Percentiles rank a stretch among this genome's conserved stretches.
Conservation (phyloP, 1,140 invertebrate genomes). For the Nomia melanderi region DNA sequence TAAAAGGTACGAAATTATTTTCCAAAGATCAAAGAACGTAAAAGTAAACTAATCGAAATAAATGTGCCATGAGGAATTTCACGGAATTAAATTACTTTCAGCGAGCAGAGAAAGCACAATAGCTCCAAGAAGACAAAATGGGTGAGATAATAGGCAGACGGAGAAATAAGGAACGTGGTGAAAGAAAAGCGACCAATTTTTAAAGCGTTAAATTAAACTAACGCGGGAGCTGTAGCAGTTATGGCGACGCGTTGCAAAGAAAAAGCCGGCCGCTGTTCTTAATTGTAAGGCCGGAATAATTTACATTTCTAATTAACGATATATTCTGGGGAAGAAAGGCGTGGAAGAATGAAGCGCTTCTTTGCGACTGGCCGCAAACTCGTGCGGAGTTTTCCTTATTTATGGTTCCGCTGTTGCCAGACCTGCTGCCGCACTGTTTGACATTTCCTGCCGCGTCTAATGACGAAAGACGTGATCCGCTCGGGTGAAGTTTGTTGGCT, state of each 20-base stretch:
- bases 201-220: conserved; percentile 26
- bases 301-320: conserved; percentile 41
- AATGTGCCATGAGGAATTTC: too few species aligned
- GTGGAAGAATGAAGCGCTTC: not conserved
- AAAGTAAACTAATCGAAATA: too few species aligned
- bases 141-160: not conserved
- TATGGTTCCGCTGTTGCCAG: not conserved
- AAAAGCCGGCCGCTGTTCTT: conserved; percentile 2
- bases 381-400: not conserved
- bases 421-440: too few species aligned
- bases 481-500: not conserved
- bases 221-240: conserved; percentile 16
- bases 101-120: not conserved
- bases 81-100: too few species aligned
- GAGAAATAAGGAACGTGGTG: not conserved
- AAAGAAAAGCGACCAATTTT: not conserved
- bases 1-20: too few species aligned
- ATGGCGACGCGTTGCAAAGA: not conserved
- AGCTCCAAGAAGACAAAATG: not conserved
- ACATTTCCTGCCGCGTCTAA: not conserved
- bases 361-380: not conserved
- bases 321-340: not conserved
- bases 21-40: too few species aligned
- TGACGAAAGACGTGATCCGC: too few species aligned
- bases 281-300: conserved; percentile 27